Evolutionary conservation across 1,140 invertebrate species (phyloP), one percentile per base, ranked within the genome.

Genomic region (Scylla paramamosain): DNA sequence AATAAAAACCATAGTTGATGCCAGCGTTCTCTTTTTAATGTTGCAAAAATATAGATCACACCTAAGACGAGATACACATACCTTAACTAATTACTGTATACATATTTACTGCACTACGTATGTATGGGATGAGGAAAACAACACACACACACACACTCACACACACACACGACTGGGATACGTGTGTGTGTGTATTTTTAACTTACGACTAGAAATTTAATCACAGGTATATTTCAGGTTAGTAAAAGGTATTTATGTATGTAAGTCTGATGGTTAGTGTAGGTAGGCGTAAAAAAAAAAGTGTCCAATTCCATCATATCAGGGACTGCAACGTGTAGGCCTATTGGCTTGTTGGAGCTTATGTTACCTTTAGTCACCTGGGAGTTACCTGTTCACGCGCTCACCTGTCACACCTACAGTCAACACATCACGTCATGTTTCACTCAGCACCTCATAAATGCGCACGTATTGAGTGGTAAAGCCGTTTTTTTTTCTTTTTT

Each of bases 21-120:
- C 67, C 67, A 77, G 67, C 67, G 67, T 77, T 77, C 67, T n/a
- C 20, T 77, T 77, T 77, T 77, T 77, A n/a, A 77, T 25, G 67
- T 77, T 77, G 67, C 67, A 77, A 77, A 77, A 77, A 77, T 77
- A 77, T 77, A 77, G 67, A 77, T 77, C 25, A 77, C 67, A 77
- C 67, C 67, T 25, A 77, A 77, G 25, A 77, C 25, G 67, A 77
- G 20, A 20, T 20, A 59, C 16, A 59, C 2, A 16, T 77, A 77
- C 67, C 67, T 77, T 77, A 20, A 77, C 25, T 77, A 77, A 7
- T n/a, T 77, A 20, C 8, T 25, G n/a, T 20, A 20, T n/a, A 77
- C 52, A 16, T 59, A 12, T 20, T 20, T 59, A 59, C 52, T 59
- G 52, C 52, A 20, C 25, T 77, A 77, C 67, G 12, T 59, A 77